phyloP scores from a whole-genome alignment of 2,113 vertebrate species.

The Craseonycteris thonglongyai region DNA sequence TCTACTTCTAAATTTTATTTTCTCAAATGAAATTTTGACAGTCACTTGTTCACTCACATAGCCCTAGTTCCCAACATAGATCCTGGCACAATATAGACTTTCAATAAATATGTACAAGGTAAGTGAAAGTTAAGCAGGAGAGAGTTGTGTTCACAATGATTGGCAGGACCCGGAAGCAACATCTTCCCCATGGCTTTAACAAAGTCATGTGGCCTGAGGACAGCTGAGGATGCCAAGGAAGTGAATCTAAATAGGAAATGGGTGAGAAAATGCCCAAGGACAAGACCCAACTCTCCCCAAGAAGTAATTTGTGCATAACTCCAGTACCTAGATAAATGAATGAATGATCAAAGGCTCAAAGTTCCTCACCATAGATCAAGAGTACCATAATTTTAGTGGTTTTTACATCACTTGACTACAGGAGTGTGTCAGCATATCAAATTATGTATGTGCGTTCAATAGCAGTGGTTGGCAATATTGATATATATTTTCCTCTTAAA shows the following conservation, averaged over 20 bases:
- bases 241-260: not conserved
- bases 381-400: constrained; percentile 43
- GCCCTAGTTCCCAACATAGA: not conserved
- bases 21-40: not conserved
- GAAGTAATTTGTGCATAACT: constrained; percentile 7
- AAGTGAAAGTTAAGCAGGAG: not conserved
- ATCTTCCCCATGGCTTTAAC: not conserved
- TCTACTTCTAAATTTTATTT: not conserved
- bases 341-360: constrained; percentile 5
- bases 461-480: constrained; percentile 47
- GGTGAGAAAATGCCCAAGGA: not conserved
- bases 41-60: not conserved
- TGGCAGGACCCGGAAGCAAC: not conserved
- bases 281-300: not conserved
- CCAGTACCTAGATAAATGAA: constrained; percentile 2
- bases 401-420: constrained; percentile 36
- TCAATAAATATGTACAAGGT: not conserved
- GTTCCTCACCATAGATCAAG: constrained; percentile 35
- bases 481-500: constrained; percentile 56
- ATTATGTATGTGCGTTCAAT: constrained; percentile 43
- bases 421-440: constrained; percentile 45
- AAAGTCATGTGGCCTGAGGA: not conserved
- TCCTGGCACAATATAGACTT: not conserved
- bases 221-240: not conserved
- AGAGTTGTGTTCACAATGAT: not conserved